Conservation (phyloP, 2,888 invertebrate species). For the Bellardia bayeri region DNA sequence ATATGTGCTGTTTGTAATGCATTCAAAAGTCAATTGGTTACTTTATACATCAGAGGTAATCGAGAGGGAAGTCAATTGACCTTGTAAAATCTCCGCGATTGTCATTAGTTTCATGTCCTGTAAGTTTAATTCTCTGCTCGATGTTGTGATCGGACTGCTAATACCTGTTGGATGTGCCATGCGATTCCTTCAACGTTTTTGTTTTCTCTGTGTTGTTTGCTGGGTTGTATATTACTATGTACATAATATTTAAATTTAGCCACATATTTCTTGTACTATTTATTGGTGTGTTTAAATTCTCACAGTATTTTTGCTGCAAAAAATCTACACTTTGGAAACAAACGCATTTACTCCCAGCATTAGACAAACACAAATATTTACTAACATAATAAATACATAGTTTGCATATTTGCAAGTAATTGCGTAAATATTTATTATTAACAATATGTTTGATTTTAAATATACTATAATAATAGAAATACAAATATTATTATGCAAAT, state of each 20-base stretch:
- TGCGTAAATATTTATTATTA: constrained; percentile 26
- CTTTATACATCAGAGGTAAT: too few species aligned
- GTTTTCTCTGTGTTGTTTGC: too few species aligned
- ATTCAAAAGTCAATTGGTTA: too few species aligned
- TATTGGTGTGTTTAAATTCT: background rate
- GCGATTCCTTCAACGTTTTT: too few species aligned
- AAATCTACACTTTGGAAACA: background rate
- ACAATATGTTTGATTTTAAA: constrained; percentile 11
- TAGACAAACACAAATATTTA: background rate
- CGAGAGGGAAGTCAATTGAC: too few species aligned
- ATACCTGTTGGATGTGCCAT: too few species aligned
- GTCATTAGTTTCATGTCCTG: too few species aligned
- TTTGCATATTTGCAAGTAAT: constrained; percentile 8
- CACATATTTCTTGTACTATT: background rate
- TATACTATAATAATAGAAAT: background rate
- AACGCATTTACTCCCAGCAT: background rate
- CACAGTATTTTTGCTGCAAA: background rate
- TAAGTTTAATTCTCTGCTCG: too few species aligned
- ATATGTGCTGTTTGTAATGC: too few species aligned
- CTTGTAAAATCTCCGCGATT: too few species aligned
- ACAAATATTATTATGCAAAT: background rate
- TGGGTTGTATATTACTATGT: background rate
- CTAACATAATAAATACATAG: background rate
- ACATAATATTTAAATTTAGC: background rate
- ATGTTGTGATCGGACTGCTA: too few species aligned